Conservation (phyloP, 1,140 invertebrate genomes). For the Bicyclus anynana region DNA sequence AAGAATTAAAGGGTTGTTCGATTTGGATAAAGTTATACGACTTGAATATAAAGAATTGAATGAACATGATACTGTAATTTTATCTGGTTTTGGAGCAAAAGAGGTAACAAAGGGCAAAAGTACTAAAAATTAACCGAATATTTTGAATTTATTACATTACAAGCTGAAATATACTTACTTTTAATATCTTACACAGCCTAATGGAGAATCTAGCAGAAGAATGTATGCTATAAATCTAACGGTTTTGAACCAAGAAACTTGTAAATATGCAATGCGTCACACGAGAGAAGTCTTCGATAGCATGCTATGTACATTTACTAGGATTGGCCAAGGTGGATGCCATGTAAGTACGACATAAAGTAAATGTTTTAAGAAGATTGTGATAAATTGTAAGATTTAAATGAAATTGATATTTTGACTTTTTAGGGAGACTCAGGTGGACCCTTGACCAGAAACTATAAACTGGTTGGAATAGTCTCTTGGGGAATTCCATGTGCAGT, state of each 20-base stretch:
- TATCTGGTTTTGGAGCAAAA: slow-evolving; percentile 57
- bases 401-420: too few species aligned
- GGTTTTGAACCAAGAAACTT: slow-evolving; percentile 58
- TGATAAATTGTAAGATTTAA: too few species aligned
- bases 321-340: slow-evolving; percentile 77
- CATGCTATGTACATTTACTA: slow-evolving; percentile 78
- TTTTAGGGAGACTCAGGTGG: slow-evolving; percentile 80
- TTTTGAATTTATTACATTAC: not conserved
- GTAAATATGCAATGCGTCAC: slow-evolving; percentile 60
- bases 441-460: slow-evolving; percentile 69
- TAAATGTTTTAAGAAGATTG: too few species aligned
- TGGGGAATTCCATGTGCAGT: slow-evolving; percentile 81
- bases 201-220: slow-evolving; percentile 42
- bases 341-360: slow-evolving; percentile 66
- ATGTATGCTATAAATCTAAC: slow-evolving; percentile 47
- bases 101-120: slow-evolving; percentile 28
- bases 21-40: slow-evolving; percentile 34
- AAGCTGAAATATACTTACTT: not conserved
- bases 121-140: not conserved
- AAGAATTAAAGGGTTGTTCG: slow-evolving; percentile 39
- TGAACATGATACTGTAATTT: slow-evolving; percentile 43
- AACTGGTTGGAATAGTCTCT: slow-evolving; percentile 80
- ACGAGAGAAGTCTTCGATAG: slow-evolving; percentile 46
- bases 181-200: slow-evolving; percentile 29
- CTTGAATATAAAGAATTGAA: slow-evolving; percentile 32